phyloP scores from a whole-genome alignment of 2,888 invertebrate species.

The Agrochola lychnidis region DNA sequence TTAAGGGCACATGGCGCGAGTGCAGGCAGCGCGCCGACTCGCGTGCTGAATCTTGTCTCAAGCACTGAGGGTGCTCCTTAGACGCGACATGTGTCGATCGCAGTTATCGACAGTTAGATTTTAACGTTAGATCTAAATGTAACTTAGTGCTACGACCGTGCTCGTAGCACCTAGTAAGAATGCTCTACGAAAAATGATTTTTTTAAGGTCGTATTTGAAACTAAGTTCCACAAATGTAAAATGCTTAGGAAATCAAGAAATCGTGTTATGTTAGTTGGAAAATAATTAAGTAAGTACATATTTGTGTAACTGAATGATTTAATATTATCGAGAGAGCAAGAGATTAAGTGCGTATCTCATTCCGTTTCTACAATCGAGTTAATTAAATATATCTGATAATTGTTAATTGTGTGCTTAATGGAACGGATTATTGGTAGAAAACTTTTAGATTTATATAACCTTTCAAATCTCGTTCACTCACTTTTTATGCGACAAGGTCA shows the following conservation, averaged over 20 bases:
- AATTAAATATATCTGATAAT: neutral
- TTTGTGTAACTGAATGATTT: slow-evolving; percentile 1
- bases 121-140: neutral
- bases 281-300: neutral
- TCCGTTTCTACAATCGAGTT: neutral
- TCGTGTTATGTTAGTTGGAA: neutral
- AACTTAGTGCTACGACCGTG: neutral
- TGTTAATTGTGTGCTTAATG: neutral
- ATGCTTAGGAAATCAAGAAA: neutral
- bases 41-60: slow-evolving; percentile 85
- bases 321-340: neutral
- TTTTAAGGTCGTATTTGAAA: too few species aligned
- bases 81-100: slow-evolving; percentile 61
- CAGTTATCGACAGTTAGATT: slow-evolving; percentile 66
- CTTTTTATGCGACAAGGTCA: slow-evolving; percentile 29
- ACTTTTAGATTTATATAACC: neutral
- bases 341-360: neutral
- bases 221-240: neutral
- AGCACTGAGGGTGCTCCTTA: slow-evolving; percentile 79
- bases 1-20: slow-evolving; percentile 87
- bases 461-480: neutral
- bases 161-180: slow-evolving; percentile 11
- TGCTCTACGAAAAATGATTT: neutral
- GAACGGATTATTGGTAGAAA: neutral
- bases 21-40: slow-evolving; percentile 70